phyloP scores from a whole-genome alignment of 2,888 invertebrate genomes.

The Drosophila merina region DNA sequence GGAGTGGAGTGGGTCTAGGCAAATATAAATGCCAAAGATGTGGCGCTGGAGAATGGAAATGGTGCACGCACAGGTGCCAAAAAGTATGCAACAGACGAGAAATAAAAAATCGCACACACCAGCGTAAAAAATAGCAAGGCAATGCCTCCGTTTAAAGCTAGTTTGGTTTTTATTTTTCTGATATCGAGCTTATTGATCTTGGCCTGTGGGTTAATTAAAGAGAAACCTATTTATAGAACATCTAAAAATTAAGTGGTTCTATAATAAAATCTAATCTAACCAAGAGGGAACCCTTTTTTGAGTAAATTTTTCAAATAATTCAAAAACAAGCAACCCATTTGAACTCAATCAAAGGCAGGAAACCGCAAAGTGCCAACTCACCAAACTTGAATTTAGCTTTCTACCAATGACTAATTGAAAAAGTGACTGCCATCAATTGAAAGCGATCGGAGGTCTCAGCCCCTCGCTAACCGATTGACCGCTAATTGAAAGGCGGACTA shows the following conservation, averaged over 20 bases:
- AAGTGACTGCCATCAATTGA: constrained; percentile 70
- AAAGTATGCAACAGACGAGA: constrained; percentile 61
- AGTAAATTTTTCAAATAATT: not conserved
- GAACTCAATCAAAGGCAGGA: constrained; percentile 3
- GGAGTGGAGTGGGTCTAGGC: constrained; percentile 28
- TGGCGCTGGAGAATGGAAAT: constrained; percentile 17
- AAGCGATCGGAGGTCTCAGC: constrained; percentile 47
- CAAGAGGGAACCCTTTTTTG: not conserved
- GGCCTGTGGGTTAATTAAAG: not conserved
- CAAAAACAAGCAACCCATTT: not conserved
- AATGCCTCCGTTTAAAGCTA: constrained; percentile 24
- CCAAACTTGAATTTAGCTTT: constrained; percentile 24
- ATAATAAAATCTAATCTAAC: not conserved
- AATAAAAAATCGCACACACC: constrained; percentile 72
- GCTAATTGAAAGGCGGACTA: constrained; percentile 30
- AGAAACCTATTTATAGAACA: constrained; percentile 15
- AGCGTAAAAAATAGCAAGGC: constrained; percentile 68
- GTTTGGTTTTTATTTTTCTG: constrained; percentile 19
- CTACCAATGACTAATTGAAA: constrained; percentile 68
- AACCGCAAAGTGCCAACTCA: constrained; percentile 7
- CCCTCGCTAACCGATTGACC: constrained; percentile 1
- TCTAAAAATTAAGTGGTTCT: not conserved
- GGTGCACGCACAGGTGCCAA: constrained; percentile 63
- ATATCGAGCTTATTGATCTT: constrained; percentile 16
- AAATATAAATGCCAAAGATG: constrained; percentile 40